These are phyloP conservation scores for Lasioglossum pauxillum DNA, from an alignment of 2,888 invertebrate species.

Conservation along the genomic window DNA sequence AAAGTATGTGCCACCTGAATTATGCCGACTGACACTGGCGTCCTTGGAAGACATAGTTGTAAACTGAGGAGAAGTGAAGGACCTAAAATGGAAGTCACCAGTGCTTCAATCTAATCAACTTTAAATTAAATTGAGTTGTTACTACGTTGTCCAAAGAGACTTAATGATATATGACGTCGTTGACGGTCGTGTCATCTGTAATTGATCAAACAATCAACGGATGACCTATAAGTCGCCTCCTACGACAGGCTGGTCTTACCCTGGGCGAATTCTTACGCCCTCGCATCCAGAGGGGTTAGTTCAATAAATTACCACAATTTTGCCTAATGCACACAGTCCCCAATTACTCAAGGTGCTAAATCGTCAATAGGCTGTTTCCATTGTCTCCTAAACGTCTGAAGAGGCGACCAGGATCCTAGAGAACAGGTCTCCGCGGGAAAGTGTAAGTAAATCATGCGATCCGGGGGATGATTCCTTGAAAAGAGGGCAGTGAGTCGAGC, in stretches of 20 bases:
- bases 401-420: neutral
- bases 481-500: slow-evolving; percentile 78
- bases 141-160: neutral
- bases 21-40: neutral
- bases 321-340: neutral
- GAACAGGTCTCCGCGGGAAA: neutral
- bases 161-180: neutral
- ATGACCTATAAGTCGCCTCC: neutral
- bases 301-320: neutral
- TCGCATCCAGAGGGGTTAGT: no score
- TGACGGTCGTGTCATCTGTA: neutral
- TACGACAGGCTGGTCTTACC: neutral
- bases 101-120: neutral
- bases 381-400: neutral
- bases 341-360: no score
- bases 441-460: slow-evolving; percentile 7
- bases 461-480: slow-evolving; percentile 47
- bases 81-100: neutral
- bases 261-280: neutral
- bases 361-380: neutral
- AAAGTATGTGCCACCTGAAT: neutral
- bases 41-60: neutral
- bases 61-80: no score
- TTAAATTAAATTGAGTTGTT: neutral
- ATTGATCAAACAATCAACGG: neutral